phyloP scores from a whole-genome alignment of 2,888 invertebrate species.

The Rhopalosiphum nymphaeae region DNA sequence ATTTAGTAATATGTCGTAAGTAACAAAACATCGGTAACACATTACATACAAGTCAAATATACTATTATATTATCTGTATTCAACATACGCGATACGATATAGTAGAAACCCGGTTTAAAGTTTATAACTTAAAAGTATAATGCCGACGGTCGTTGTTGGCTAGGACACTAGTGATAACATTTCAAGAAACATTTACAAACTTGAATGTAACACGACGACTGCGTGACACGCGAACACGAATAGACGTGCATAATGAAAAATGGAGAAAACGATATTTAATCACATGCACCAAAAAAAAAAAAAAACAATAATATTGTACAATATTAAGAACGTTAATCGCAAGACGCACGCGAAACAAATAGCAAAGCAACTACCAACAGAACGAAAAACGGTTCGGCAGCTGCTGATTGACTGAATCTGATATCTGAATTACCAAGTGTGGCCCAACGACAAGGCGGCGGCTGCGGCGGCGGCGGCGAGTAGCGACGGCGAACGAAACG shows the following conservation, averaged over 20 bases:
- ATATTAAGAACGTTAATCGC: not conserved
- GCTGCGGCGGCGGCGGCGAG: not conserved
- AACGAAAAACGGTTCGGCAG: not conserved
- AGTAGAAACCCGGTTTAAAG: not conserved
- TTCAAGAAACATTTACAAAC: not conserved
- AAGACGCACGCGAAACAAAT: not conserved
- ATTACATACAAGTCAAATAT: not conserved
- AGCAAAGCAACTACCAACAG: not conserved
- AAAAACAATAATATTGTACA: not conserved
- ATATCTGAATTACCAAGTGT: not conserved
- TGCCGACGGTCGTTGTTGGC: not conserved
- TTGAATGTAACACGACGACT: not conserved
- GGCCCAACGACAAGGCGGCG: not conserved
- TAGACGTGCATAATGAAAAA: not conserved
- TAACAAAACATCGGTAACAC: not conserved
- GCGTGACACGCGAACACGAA: not conserved
- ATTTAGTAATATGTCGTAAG: not conserved
- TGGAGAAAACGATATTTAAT: not conserved
- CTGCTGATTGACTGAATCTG: slow-evolving; percentile 31
- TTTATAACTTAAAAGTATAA: not conserved
- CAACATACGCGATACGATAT: not conserved
- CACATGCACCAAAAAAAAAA: not conserved
- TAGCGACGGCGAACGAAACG: not conserved
- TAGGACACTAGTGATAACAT: not conserved
- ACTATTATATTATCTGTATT: not conserved